A percentile compares a stretch with the other conserved stretches of the same genome.
Conservation (phyloP, 2,797 vertebrate species). For the Danio tinwini region DNA sequence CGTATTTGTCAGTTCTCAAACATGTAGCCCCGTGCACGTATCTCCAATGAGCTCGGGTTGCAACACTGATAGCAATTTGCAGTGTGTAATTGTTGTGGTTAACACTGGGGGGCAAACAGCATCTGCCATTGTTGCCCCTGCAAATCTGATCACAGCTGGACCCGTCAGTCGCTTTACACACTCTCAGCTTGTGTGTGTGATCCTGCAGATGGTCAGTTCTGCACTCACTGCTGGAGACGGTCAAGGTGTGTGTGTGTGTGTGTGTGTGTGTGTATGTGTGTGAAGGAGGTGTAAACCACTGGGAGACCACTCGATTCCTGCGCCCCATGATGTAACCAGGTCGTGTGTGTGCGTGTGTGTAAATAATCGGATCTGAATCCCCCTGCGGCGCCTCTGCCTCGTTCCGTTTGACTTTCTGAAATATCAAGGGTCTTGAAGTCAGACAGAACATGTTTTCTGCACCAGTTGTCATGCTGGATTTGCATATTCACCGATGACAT, state of each 20-base stretch:
- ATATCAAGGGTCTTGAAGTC: constrained; percentile 79
- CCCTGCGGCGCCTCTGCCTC: constrained; percentile 67
- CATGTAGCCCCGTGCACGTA: no score
- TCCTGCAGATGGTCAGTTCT: constrained; percentile 52
- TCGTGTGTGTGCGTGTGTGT: constrained; percentile 40
- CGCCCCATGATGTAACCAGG: not conserved
- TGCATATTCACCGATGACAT: constrained; percentile 73
- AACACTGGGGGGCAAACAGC: not conserved
- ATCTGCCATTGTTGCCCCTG: not conserved
- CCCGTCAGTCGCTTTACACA: not conserved
- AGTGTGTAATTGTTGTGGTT: not conserved
- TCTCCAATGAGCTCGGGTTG: no score
- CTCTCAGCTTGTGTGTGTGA: not conserved
- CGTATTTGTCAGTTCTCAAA: no score
- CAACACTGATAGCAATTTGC: no score
- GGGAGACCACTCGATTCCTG: not conserved
- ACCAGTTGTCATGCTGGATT: constrained; percentile 76
- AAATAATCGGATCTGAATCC: constrained; percentile 74
- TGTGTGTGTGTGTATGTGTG: no score
- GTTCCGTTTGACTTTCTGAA: constrained; percentile 82
- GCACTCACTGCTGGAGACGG: constrained; percentile 22
- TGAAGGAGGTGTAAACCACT: constrained; percentile 48
- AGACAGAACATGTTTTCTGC: constrained; percentile 77
- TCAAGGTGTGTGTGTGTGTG: constrained; percentile 18
- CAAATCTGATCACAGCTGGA: not conserved